Conservation (phyloP, 2,888 invertebrate species). For the Petrolisthes cinctipes region DNA sequence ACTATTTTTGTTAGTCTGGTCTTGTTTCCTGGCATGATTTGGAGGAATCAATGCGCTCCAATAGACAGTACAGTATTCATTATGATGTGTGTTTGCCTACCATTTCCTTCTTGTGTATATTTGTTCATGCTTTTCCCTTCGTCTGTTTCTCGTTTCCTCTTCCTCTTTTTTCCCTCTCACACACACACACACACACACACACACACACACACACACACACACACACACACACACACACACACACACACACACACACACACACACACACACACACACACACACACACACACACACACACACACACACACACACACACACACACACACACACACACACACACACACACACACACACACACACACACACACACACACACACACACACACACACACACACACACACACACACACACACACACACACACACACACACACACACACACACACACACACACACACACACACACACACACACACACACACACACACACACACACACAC, state of each 20-base stretch:
- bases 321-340: constrained; percentile 10
- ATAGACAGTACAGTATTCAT: no score
- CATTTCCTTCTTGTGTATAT: neutral
- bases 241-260: constrained; percentile 5
- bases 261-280: constrained; percentile 33
- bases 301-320: neutral
- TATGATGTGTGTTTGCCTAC: no score
- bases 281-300: constrained; percentile 27
- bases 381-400: neutral
- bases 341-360: constrained; percentile 34
- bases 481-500: constrained; percentile 13
- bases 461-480: neutral
- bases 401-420: constrained; percentile 16
- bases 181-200: constrained; percentile 31
- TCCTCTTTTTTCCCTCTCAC: neutral
- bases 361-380: constrained; percentile 24
- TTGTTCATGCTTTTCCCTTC: neutral
- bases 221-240: neutral
- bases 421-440: constrained; percentile 34
- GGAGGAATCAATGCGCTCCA: no score
- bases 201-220: constrained; percentile 32
- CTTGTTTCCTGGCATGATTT: no score
- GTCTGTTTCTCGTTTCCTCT: neutral
- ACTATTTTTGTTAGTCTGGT: no score
- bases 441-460: constrained; percentile 20